Base-by-base conservation (phyloP, 2,888 invertebrate species). In the Andrena flavipes region DNA sequence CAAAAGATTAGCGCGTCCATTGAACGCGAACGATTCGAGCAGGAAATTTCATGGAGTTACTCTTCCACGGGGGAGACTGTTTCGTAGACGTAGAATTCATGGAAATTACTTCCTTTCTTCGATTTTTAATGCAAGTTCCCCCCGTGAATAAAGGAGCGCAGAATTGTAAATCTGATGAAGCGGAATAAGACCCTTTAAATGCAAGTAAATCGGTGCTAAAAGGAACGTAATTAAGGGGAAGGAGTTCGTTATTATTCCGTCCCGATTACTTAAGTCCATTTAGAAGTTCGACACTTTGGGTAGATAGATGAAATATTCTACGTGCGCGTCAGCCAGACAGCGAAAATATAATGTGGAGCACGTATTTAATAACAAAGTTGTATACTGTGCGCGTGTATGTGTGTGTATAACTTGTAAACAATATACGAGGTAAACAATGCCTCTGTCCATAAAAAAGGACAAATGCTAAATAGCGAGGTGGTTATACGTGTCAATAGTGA, bases 361-460 rank as follows among this genome's bases (percentile, higher is more conserved):
- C n/a, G 54, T 20, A 23, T 72, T 62, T 49, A 72, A 68, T 48
- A 68, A 72, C 54, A 59, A 70, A 76, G 65, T 16, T 26, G 60
- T 10, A 51, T 51, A 33, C 23, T 20, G 35, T 30, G n/a, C 13
- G 10, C 5, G 51, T 30, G 13, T 42, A 26, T 23, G 30, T 20
- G 74, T 56, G 76, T 23, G 62, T 26, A 54, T 13, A 48, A 7
- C 26, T 29, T n/a, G 68, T 62, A 56, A 76, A 76, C 72, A 80
- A 72, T 72, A 29, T 76, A 60, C 56, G 49, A 69, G 59, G 73
- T 63, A 77, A 83, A 81, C 81, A 77, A 81, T 81, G 64, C 56
- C 35, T 60, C 29, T 62, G 69, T 60, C 64, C 80, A 56, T 69
- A 63, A 80, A 80, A 82, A 76, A 69, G 33, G 63, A 20, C 49